phyloP scores from a whole-genome alignment of 2,113 vertebrate species.

The Rissa tridactyla region DNA sequence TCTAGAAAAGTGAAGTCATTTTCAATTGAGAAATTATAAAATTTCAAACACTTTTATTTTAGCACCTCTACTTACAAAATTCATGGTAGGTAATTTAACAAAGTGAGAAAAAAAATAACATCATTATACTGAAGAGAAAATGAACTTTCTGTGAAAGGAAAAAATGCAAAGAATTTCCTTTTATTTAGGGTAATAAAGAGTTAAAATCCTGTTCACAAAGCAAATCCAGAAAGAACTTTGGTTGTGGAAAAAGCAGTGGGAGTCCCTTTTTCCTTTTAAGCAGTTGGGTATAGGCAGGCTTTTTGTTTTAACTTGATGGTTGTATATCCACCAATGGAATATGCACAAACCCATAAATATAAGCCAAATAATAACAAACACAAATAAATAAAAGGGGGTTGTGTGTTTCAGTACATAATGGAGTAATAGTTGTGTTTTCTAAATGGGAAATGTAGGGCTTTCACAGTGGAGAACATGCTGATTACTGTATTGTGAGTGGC shows the following conservation, averaged over 20 bases:
- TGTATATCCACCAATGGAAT: conserved; percentile 60
- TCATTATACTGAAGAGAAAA: neutral
- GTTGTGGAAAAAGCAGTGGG: conserved; percentile 57
- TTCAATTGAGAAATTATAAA: neutral
- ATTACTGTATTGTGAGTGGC: conserved; percentile 87
- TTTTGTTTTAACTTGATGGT: conserved; percentile 53
- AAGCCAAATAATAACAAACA: conserved; percentile 77
- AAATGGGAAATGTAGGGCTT: conserved; percentile 76
- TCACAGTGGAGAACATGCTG: conserved; percentile 84
- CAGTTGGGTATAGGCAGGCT: conserved; percentile 65
- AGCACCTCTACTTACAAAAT: neutral
- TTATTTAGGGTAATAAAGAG: conserved; percentile 44
- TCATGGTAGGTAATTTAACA: neutral
- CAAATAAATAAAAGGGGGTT: conserved; percentile 70
- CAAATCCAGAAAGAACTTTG: conserved; percentile 20
- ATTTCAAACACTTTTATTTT: neutral
- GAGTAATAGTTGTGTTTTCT: conserved; percentile 77
- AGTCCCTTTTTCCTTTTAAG: conserved; percentile 68
- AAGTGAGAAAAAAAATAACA: neutral
- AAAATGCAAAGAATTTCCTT: conserved; percentile 13
- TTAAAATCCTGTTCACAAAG: conserved; percentile 59
- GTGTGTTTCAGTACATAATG: conserved; percentile 59
- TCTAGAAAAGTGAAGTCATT: neutral
- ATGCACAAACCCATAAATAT: conserved; percentile 67
- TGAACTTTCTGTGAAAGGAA: neutral